Evolutionary conservation across 2,797 vertebrate genomes (phyloP).

Genomic region (Spondyliosoma cantharus): DNA sequence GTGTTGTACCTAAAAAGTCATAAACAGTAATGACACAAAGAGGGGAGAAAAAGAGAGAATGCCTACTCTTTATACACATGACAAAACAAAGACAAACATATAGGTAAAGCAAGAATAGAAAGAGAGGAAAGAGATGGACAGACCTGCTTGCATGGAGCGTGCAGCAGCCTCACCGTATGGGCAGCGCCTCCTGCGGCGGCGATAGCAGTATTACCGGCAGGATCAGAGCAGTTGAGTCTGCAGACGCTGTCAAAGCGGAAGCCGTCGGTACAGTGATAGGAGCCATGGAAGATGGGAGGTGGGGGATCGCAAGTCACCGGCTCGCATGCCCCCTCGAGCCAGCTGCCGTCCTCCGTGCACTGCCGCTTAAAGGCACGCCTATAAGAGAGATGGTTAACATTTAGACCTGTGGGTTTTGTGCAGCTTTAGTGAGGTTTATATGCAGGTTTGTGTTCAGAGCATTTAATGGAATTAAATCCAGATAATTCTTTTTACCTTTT

Average conservation of each 20-base stretch:
- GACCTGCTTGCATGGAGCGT: conserved; percentile 87
- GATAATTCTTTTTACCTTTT: conserved; percentile 78
- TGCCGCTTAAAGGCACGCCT: conserved; percentile 96
- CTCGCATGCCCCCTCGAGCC: conserved; percentile 91
- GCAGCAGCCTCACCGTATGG: conserved; percentile 83
- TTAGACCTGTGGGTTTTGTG: background rate
- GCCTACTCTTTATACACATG: conserved; percentile 15
- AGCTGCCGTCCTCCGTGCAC: conserved; percentile 95
- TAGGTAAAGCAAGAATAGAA: conserved; percentile 65
- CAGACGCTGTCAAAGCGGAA: conserved; percentile 97
- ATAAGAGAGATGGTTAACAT: background rate
- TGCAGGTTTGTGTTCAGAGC: background rate
- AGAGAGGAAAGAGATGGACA: conserved; percentile 79
- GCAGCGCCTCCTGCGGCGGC: conserved; percentile 73
- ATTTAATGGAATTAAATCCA: background rate
- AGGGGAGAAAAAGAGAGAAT: conserved; percentile 47
- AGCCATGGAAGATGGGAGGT: conserved; percentile 91
- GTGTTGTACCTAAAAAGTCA: conserved; percentile 2
- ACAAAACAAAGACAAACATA: conserved; percentile 54
- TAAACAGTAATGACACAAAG: conserved; percentile 27
- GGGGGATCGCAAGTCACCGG: conserved; percentile 94
- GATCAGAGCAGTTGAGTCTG: conserved; percentile 90
- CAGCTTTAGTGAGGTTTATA: background rate
- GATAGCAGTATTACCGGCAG: conserved; percentile 79
- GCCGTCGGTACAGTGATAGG: conserved; percentile 94